Percentiles rank a stretch among this genome's conserved stretches.
phyloP scores from a whole-genome alignment of 1,140 invertebrate species.

The Drosophila insularis region DNA sequence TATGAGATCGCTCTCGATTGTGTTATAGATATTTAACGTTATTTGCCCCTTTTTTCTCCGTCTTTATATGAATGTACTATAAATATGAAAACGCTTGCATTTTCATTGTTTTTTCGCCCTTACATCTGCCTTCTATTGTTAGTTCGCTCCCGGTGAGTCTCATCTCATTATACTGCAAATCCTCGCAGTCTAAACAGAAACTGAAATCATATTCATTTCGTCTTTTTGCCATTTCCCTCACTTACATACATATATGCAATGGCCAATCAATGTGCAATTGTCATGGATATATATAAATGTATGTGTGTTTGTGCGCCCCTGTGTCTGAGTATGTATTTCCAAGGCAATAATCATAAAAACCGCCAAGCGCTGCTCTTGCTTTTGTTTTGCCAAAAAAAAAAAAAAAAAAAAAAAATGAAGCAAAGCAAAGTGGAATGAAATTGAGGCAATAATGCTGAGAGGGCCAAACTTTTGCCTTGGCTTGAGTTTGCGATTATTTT shows the following conservation, averaged over 20 bases:
- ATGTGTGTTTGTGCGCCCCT: not conserved
- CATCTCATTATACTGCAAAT: slow-evolving; percentile 26
- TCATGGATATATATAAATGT: slow-evolving; percentile 19
- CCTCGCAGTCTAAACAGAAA: slow-evolving; percentile 14
- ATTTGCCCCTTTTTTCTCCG: slow-evolving; percentile 9
- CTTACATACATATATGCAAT: slow-evolving; percentile 64
- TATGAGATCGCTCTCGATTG: not conserved
- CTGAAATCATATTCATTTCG: slow-evolving; percentile 51
- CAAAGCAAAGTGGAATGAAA: slow-evolving; percentile 30
- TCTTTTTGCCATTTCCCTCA: slow-evolving; percentile 21
- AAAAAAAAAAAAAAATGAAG: slow-evolving; percentile 9
- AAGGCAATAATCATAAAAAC: slow-evolving; percentile 78
- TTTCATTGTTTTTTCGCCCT: slow-evolving; percentile 37
- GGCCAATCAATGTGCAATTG: slow-evolving; percentile 73
- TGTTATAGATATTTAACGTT: too few species aligned
- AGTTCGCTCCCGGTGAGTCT: not conserved
- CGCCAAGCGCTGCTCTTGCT: slow-evolving; percentile 63
- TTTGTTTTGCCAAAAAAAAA: slow-evolving; percentile 31
- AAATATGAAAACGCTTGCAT: slow-evolving; percentile 46
- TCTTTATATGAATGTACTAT: slow-evolving; percentile 25
- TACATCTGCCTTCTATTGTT: not conserved
- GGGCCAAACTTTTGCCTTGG: slow-evolving; percentile 40
- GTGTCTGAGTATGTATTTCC: slow-evolving; percentile 31
- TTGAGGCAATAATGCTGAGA: slow-evolving; percentile 64
- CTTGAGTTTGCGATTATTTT: slow-evolving; percentile 73